These are phyloP conservation scores for Parauchenoglanis ngamensis DNA, from an alignment of 2,797 vertebrate species.

Conservation along the genomic window DNA sequence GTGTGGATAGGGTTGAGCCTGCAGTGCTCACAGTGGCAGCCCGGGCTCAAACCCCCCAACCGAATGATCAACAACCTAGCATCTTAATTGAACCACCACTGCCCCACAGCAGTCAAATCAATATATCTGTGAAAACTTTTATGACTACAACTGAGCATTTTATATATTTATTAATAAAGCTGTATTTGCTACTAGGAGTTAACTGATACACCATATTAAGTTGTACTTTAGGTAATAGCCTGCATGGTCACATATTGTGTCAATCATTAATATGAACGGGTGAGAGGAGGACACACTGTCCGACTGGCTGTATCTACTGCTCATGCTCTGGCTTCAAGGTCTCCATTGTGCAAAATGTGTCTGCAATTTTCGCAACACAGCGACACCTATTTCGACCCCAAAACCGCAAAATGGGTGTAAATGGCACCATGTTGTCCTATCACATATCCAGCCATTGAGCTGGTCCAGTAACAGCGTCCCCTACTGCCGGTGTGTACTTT, in stretches of 20 bases:
- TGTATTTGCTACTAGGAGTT: not conserved
- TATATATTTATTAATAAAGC: not conserved
- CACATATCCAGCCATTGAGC: not conserved
- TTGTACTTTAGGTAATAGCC: not conserved
- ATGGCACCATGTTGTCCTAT: not conserved
- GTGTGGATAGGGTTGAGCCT: too few species aligned
- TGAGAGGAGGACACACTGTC: not conserved
- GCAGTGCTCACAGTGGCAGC: too few species aligned
- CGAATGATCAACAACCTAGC: too few species aligned
- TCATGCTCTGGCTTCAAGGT: not conserved
- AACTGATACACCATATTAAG: not conserved
- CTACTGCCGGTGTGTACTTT: not conserved
- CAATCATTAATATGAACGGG: not conserved
- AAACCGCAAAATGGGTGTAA: not conserved
- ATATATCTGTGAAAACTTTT: not conserved
- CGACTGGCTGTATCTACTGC: not conserved
- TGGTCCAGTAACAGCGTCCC: not conserved
- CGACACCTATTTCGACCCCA: not conserved
- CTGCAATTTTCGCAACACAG: not conserved
- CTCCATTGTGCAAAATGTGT: not conserved
- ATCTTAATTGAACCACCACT: too few species aligned
- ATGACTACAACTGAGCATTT: not conserved
- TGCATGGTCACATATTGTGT: not conserved
- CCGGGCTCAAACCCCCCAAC: too few species aligned
- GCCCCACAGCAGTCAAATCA: not conserved